Conservation (phyloP, 1,140 invertebrate species). For the Scylla paramamosain region DNA sequence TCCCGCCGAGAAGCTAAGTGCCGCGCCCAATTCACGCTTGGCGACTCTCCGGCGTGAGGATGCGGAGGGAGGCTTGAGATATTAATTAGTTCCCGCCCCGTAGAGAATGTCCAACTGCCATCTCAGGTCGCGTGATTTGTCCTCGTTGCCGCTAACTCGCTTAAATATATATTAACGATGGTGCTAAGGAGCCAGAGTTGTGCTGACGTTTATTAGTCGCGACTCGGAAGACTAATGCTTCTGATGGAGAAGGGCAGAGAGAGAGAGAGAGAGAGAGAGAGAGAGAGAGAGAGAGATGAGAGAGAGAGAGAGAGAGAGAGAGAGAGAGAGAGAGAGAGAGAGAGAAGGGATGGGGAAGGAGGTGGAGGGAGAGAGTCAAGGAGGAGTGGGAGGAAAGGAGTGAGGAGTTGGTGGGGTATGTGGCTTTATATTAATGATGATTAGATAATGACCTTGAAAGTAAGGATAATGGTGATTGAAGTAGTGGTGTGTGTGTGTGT, state of each 20-base stretch:
- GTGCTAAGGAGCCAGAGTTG: background rate
- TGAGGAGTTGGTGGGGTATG: no score
- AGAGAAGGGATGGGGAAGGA: background rate
- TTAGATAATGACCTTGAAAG: background rate
- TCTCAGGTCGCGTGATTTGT: slow-evolving; percentile 30
- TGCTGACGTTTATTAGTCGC: background rate
- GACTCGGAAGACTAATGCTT: background rate
- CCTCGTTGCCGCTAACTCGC: background rate
- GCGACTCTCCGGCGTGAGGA: slow-evolving; percentile 16
- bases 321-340: background rate
- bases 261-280: background rate
- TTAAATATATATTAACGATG: slow-evolving; percentile 42
- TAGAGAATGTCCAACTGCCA: background rate
- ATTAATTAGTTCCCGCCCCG: slow-evolving; percentile 35
- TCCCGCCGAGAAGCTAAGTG: slow-evolving; percentile 40
- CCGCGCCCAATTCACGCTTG: slow-evolving; percentile 17
- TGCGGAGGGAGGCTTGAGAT: background rate
- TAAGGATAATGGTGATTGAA: background rate
- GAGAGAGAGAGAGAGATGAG: background rate
- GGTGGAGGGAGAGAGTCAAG: background rate
- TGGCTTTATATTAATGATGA: background rate
- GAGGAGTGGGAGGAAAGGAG: background rate
- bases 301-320: background rate
- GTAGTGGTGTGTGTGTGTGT: background rate
- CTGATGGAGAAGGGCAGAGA: no score